phyloP scores from a whole-genome alignment of 2,888 invertebrate species.

The Globia sparganii region DNA sequence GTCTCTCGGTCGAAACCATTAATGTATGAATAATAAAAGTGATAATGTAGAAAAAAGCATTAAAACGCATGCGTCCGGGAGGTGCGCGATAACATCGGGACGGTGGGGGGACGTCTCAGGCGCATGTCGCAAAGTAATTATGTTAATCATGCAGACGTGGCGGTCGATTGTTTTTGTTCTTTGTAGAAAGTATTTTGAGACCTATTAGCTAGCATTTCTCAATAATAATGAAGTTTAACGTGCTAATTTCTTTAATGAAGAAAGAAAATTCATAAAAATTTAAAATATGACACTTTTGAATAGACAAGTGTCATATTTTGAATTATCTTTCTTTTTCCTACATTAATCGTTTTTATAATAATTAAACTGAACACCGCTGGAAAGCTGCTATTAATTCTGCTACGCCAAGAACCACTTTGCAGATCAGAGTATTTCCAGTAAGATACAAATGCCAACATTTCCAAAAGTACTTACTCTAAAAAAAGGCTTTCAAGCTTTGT shows the following conservation, averaged over 20 bases:
- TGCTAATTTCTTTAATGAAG: not conserved
- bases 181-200: not conserved
- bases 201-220: too few species aligned
- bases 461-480: not conserved
- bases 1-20: conserved; percentile 22
- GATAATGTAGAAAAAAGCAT: conserved; percentile 54
- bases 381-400: too few species aligned
- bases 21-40: conserved; percentile 53
- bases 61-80: conserved; percentile 60
- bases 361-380: not conserved
- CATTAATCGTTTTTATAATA: not conserved
- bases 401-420: not conserved
- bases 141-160: conserved; percentile 45
- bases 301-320: too few species aligned
- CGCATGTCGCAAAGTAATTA: conserved; percentile 46
- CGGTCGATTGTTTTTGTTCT: conserved; percentile 19
- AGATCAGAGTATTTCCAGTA: not conserved
- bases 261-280: too few species aligned
- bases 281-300: too few species aligned
- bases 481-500: conserved; percentile 22
- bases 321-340: not conserved
- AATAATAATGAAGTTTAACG: not conserved
- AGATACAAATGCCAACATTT: not conserved
- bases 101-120: conserved; percentile 51
- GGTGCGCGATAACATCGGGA: conserved; percentile 52